These are phyloP conservation scores for Perdita meconis DNA, from an alignment of 2,888 invertebrate species.

Conservation along the genomic window DNA sequence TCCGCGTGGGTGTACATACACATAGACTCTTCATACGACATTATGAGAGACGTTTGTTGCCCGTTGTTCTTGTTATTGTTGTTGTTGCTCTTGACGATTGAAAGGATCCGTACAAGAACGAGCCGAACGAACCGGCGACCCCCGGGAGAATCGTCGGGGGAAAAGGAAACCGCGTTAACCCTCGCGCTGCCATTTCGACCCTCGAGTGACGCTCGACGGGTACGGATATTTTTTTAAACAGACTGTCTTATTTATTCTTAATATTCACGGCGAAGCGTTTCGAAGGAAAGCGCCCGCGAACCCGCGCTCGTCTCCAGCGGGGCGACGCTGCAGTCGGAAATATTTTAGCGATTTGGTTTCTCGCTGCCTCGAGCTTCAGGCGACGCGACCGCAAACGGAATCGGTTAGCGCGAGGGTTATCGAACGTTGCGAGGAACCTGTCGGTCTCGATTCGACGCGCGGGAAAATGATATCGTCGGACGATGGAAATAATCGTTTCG, in stretches of 20 bases:
- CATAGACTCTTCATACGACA: constrained; percentile 43
- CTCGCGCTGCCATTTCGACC: background rate
- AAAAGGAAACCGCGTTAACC: background rate
- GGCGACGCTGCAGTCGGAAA: too few species aligned
- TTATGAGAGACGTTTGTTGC: constrained; percentile 63
- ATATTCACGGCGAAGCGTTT: too few species aligned
- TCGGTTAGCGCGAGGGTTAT: too few species aligned
- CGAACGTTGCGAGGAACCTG: too few species aligned
- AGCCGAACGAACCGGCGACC: constrained; percentile 32
- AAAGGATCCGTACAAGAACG: constrained; percentile 49
- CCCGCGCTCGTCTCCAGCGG: too few species aligned
- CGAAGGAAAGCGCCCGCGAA: too few species aligned
- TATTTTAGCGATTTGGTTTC: too few species aligned
- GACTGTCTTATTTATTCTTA: too few species aligned
- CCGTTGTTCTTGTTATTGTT: constrained; percentile 69
- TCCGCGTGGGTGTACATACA: constrained; percentile 48
- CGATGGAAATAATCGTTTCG: background rate
- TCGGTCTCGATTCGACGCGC: background rate
- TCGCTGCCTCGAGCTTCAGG: too few species aligned
- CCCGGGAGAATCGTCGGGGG: background rate
- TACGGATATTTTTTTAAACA: too few species aligned
- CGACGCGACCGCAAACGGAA: too few species aligned
- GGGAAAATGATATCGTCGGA: background rate
- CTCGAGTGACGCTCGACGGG: background rate
- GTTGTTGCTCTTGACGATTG: constrained; percentile 54